Evolutionary conservation across 1,140 invertebrate species (phyloP).

Genomic region (Lanistes nyassanus): DNA sequence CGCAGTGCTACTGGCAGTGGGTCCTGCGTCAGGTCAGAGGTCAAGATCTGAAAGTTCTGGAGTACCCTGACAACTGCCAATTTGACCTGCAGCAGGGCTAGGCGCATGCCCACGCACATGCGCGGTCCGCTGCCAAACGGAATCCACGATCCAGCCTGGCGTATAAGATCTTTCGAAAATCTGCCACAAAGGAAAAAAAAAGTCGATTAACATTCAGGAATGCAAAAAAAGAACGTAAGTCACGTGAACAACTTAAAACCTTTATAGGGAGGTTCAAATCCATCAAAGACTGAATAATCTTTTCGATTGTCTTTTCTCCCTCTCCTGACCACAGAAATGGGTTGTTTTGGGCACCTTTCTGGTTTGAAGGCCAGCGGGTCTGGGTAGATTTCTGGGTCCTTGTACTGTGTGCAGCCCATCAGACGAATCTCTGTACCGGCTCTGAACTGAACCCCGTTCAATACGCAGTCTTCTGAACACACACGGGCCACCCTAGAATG

Average conservation of each 20-base stretch:
- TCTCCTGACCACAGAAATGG: too few relatives aligned
- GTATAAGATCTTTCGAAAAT: slow-evolving; percentile 34
- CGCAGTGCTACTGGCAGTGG: slow-evolving; percentile 34
- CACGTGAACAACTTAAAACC: too few relatives aligned
- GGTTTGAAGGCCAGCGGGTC: slow-evolving; percentile 67
- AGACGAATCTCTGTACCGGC: slow-evolving; percentile 64
- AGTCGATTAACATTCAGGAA: too few relatives aligned
- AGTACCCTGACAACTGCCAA: slow-evolving; percentile 67
- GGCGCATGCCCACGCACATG: slow-evolving; percentile 73
- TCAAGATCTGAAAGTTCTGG: slow-evolving; percentile 28
- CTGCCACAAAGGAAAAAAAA: slow-evolving; percentile 25
- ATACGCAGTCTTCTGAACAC: slow-evolving; percentile 40
- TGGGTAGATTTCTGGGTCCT: slow-evolving; percentile 65
- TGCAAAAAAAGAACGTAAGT: background rate
- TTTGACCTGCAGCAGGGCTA: slow-evolving; percentile 77
- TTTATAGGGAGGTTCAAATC: too few relatives aligned
- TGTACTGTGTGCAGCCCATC: slow-evolving; percentile 70
- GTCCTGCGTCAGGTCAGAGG: slow-evolving; percentile 21
- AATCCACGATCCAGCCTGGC: slow-evolving; percentile 63
- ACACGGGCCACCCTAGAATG: slow-evolving; percentile 35
- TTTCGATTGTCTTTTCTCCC: too few relatives aligned
- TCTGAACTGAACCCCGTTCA: slow-evolving; percentile 41
- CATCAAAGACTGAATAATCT: too few relatives aligned
- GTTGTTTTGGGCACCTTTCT: slow-evolving; percentile 31
- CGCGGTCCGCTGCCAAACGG: slow-evolving; percentile 72